phyloP scores from a whole-genome alignment of 2,797 vertebrate genomes.

The Epinephelus awoara region DNA sequence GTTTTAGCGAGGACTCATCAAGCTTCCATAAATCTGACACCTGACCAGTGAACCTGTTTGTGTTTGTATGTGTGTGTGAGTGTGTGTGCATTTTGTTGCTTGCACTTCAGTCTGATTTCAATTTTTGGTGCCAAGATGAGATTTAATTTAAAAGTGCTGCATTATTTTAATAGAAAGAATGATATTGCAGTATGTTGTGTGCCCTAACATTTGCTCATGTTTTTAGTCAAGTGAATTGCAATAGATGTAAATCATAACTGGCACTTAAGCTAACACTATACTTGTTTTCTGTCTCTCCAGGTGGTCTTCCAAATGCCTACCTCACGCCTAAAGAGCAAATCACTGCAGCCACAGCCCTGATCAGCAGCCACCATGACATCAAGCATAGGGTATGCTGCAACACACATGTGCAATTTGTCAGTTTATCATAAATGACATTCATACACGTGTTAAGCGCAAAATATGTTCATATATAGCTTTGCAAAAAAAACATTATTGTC shows the following conservation, averaged over 20 bases:
- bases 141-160: not conserved
- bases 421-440: not conserved
- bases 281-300: constrained; percentile 61
- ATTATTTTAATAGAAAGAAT: not conserved
- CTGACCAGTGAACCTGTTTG: not conserved
- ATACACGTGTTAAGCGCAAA: not conserved
- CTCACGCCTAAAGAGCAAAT: constrained; percentile 94
- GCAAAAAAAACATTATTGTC: not conserved
- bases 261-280: not conserved
- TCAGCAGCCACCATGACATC: constrained; percentile 97
- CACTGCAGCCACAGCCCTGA: constrained; percentile 96
- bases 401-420: not conserved
- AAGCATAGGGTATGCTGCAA: constrained; percentile 91
- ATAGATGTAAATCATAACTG: not conserved
- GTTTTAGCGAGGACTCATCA: not conserved
- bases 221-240: constrained; percentile 10
- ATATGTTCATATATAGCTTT: not conserved
- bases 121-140: not conserved
- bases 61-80: not conserved
- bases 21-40: not conserved
- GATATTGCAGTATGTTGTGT: not conserved
- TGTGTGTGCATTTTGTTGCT: no score
- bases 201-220: not conserved
- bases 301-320: constrained; percentile 97
- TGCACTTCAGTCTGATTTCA: not conserved